phyloP scores from a whole-genome alignment of 2,888 invertebrate genomes.

The Dynastes hyllus region DNA sequence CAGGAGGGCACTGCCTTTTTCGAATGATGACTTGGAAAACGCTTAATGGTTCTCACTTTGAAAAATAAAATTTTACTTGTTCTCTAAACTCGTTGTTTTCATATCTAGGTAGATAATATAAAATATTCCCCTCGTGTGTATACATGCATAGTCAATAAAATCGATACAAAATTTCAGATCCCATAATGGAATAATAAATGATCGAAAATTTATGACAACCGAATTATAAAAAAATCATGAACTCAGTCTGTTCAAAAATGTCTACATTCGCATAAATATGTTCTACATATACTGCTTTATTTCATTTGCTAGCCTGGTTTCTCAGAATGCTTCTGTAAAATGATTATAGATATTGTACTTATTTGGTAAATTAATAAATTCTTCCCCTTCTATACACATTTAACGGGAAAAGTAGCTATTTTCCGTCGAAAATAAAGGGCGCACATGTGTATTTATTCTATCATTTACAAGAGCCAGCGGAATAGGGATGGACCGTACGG shows the following conservation, averaged over 20 bases:
- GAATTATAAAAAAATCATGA: constrained; percentile 43
- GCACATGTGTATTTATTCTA: constrained; percentile 43
- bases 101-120: too few relatives aligned
- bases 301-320: too few relatives aligned
- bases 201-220: constrained; percentile 15
- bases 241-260: neutral
- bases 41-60: too few relatives aligned
- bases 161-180: neutral
- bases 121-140: neutral
- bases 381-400: constrained; percentile 3
- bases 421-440: constrained; percentile 17
- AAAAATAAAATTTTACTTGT: too few relatives aligned
- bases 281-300: too few relatives aligned
- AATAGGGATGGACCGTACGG: constrained; percentile 22
- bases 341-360: neutral
- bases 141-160: neutral
- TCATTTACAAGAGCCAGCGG: constrained; percentile 41
- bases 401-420: constrained; percentile 26
- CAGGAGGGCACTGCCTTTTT: too few relatives aligned
- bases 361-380: constrained; percentile 20
- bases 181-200: constrained; percentile 42
- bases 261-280: too few relatives aligned
- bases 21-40: too few relatives aligned
- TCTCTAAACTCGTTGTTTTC: too few relatives aligned
- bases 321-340: too few relatives aligned